Base-by-base conservation (phyloP, 2,888 invertebrate genomes). In the Aproaerema taeniolella region DNA sequence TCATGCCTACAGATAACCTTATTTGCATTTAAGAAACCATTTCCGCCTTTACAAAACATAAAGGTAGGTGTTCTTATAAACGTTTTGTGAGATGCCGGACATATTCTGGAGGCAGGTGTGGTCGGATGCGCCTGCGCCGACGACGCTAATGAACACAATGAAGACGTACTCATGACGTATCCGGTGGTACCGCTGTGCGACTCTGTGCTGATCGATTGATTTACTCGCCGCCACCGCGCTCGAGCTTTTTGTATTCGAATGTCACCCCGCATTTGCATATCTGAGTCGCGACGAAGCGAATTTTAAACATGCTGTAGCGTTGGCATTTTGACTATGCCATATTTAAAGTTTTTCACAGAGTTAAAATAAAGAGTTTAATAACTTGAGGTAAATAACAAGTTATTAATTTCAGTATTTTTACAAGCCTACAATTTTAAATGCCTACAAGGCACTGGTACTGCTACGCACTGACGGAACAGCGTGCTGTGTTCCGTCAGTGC, bases 121-220 rank as follows among this genome's bases (percentile, higher is more conserved):
- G 73, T 74, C 68, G 64, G 37, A 42, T 32, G 42, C 45, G 44
- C 33, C 53, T 50, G 52, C 55, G 50, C 52, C 66, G 61, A 53
- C 76, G 74, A 75, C 83, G 71, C 78, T 86, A 86, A 86, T 86
- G 86, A 86, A 83, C 85, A 83, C 85, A 85, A 86, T 86, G 85
- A 85, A 83, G 83, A 83, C 82, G 80, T 83, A 81, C 75, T 68
- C 72, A n/a, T n/a, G n/a, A 64, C 69, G 72, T 82, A 83, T 85
- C 25, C 26, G 13, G 8, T 13, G 10, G 2, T 12, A 15, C 24
- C 14, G 15, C 35, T 28, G 37, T 30, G 30, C 37, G 35, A 28
- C 85, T n/a, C 85, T 85, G 80, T 83, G 83, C 81, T 85, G 86
- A 86, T 86, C 86, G 86, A 86, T 86, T 85, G 86, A 85, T 85